Percentiles rank a stretch among this genome's conserved stretches.
Conservation (phyloP, 2,797 vertebrate genomes). For the Falco cherrug region DNA sequence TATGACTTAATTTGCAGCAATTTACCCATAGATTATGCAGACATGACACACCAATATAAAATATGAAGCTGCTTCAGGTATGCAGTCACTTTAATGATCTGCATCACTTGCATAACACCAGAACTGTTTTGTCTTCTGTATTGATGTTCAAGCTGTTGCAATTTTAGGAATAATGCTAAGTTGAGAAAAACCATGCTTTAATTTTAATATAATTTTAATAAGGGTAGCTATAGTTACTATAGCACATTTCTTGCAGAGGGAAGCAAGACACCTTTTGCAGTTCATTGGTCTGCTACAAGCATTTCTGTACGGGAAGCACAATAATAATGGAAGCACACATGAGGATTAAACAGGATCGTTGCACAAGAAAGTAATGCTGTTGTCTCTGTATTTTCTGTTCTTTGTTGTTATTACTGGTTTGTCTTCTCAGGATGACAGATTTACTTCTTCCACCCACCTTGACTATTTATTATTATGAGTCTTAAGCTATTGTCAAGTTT, state of each 20-base stretch:
- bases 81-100: not conserved
- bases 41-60: not conserved
- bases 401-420: not conserved
- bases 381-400: not conserved
- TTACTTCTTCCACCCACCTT: not conserved
- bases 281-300: not conserved
- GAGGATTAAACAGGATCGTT: not conserved
- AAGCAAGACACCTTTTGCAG: not conserved
- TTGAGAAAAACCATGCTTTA: not conserved
- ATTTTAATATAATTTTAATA: not conserved
- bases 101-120: not conserved
- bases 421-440: not conserved
- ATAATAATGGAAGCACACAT: not conserved
- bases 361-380: not conserved
- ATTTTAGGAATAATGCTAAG: not conserved
- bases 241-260: not conserved
- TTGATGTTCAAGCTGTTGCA: not conserved
- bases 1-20: conserved; percentile 1
- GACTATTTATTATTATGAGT: not conserved
- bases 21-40: not conserved
- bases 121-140: not conserved
- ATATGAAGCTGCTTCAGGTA: not conserved
- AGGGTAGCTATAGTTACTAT: not conserved
- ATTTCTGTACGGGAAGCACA: not conserved
- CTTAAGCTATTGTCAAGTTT: not conserved